Evolutionary conservation across 2,113 vertebrate genomes (phyloP).

Genomic region (Cromileptes altivelis): DNA sequence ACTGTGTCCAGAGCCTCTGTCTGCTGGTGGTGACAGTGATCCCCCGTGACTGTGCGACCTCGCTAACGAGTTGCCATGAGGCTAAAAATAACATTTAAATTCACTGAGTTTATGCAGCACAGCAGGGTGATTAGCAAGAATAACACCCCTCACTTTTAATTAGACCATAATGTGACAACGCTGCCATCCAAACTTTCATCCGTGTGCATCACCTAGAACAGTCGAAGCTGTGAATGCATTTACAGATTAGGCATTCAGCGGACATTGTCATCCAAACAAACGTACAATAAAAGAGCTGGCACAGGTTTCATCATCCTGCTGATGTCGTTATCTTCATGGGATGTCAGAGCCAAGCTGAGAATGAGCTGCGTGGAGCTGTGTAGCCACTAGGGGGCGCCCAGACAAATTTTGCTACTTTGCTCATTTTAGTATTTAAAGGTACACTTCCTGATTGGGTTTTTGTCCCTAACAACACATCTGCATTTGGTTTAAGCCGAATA

Average conservation of each 20-base stretch:
- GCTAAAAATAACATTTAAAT: constrained; percentile 50
- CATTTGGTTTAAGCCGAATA: no score
- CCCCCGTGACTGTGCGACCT: constrained; percentile 52
- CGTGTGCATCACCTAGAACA: neutral
- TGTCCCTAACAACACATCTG: neutral
- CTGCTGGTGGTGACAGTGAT: constrained; percentile 45
- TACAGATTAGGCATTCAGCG: neutral
- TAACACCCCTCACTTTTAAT: constrained; percentile 27
- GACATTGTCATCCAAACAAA: neutral
- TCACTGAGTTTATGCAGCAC: constrained; percentile 25
- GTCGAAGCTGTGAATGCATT: neutral
- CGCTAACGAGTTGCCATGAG: constrained; percentile 13
- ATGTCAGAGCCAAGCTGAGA: neutral
- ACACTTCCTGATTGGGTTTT: neutral
- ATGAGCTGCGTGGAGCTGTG: neutral
- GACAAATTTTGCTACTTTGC: neutral
- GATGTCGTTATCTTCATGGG: neutral
- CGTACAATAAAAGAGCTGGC: neutral
- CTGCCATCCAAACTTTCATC: constrained; percentile 3
- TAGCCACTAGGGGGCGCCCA: neutral
- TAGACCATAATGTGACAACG: constrained; percentile 12
- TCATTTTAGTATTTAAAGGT: constrained; percentile 1
- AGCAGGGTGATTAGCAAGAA: constrained; percentile 21
- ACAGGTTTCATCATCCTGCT: neutral
- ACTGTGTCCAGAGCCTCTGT: constrained; percentile 49